Percentiles rank a stretch among this genome's conserved stretches.
Conservation (phyloP, 2,888 invertebrate species). For the Teleiodes luculella region DNA sequence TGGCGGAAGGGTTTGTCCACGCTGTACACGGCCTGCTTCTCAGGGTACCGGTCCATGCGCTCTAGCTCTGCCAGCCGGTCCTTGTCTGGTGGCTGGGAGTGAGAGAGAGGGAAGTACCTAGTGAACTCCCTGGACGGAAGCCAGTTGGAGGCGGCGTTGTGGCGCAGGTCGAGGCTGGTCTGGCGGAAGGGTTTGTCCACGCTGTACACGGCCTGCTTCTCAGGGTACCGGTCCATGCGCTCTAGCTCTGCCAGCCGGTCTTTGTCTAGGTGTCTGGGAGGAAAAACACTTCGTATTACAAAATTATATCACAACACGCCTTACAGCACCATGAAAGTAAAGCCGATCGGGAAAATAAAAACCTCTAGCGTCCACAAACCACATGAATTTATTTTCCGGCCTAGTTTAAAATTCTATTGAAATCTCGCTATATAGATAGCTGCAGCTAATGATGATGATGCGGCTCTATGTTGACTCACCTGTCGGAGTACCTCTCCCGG, state of each 20-base stretch:
- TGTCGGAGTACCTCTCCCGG: conserved; percentile 68
- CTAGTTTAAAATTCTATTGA: background rate
- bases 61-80: conserved; percentile 68
- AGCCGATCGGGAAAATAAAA: too few species aligned
- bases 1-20: conserved; percentile 74
- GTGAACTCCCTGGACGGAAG: conserved; percentile 72
- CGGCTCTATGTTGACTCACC: conserved; percentile 38
- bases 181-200: conserved; percentile 74
- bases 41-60: conserved; percentile 69
- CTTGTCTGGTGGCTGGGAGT: too few species aligned
- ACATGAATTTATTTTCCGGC: too few species aligned
- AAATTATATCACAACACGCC: too few species aligned
- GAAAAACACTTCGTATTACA: background rate
- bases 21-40: conserved; percentile 74
- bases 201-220: conserved; percentile 74
- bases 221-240: conserved; percentile 69
- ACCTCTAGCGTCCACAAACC: too few species aligned
- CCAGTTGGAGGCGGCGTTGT: conserved; percentile 61
- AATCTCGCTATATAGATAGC: background rate
- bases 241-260: conserved; percentile 68
- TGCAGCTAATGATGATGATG: too few species aligned
- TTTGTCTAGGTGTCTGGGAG: conserved; percentile 65
- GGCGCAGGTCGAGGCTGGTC: conserved; percentile 70
- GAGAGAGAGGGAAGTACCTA: too few species aligned
- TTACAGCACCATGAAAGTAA: too few species aligned